Conservation (phyloP, 2,113 vertebrate genomes). For the Lepisosteus oculatus region DNA sequence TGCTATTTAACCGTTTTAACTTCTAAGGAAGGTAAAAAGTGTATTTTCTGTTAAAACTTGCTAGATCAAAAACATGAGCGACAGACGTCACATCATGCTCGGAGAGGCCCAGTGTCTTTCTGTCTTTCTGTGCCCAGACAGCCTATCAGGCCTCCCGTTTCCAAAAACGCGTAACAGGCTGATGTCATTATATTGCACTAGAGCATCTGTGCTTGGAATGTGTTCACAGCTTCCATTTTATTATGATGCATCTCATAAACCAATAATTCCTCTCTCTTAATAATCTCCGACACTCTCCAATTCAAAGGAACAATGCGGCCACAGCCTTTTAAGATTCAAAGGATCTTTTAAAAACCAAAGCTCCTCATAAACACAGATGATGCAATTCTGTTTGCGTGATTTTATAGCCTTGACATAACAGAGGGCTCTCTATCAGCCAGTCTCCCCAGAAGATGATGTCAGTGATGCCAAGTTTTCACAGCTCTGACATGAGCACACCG, state of each 20-base stretch:
- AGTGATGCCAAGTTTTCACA: neutral
- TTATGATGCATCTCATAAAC: neutral
- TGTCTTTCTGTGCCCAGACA: conserved; percentile 47
- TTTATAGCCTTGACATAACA: conserved; percentile 19
- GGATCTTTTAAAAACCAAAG: conserved; percentile 13
- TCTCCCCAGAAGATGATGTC: conserved; percentile 8
- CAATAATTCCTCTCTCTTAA: conserved; percentile 20
- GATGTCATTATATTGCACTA: conserved; percentile 53
- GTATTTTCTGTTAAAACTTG: neutral
- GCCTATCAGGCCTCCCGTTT: conserved; percentile 39
- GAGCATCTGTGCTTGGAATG: conserved; percentile 34
- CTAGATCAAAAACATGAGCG: neutral
- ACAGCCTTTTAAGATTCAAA: conserved; percentile 10
- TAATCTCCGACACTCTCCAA: neutral
- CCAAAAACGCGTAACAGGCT: conserved; percentile 50
- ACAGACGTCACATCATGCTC: neutral
- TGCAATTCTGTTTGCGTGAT: conserved; percentile 19
- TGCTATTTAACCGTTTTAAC: neutral
- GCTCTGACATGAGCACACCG: neutral
- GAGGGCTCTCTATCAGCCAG: conserved; percentile 13
- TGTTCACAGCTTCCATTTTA: conserved; percentile 13
- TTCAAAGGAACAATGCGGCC: neutral
- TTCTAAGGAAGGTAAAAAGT: neutral
- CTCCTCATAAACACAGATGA: conserved; percentile 25
- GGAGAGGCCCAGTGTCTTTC: conserved; percentile 16